phyloP scores from a whole-genome alignment of 2,797 vertebrate species.

The Propithecus perrieri region DNA sequence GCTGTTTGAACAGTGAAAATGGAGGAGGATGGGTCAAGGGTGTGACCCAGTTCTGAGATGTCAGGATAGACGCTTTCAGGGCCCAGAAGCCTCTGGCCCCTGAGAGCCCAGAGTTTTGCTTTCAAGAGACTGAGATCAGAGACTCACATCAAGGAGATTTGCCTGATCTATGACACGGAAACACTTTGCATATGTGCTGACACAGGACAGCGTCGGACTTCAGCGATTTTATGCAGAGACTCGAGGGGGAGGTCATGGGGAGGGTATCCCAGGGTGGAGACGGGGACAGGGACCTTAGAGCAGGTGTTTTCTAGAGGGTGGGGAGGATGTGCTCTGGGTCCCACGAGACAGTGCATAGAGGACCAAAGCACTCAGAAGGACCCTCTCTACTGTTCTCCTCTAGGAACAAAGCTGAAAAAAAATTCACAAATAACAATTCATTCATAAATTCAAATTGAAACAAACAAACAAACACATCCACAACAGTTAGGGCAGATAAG shows the following conservation, averaged over 20 bases:
- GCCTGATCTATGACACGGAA: accelerated
- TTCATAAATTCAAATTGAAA: neutral
- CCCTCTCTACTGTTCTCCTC: neutral
- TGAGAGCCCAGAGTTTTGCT: neutral
- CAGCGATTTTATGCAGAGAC: neutral
- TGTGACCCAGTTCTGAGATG: accelerated
- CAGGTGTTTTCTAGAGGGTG: neutral
- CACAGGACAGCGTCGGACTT: neutral
- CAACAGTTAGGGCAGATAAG: neutral
- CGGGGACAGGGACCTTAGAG: accelerated
- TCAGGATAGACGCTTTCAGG: neutral
- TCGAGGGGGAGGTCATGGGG: accelerated
- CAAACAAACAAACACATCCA: neutral
- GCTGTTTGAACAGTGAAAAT: neutral
- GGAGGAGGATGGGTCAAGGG: neutral
- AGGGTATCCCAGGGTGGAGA: neutral
- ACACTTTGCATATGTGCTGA: neutral
- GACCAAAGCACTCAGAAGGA: neutral
- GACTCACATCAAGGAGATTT: too few species aligned
- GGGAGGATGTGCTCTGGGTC: neutral
- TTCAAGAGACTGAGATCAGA: neutral
- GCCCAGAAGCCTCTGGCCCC: neutral
- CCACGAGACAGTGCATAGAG: neutral
- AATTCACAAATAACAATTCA: neutral
- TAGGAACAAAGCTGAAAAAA: neutral